Evolutionary conservation across 2,797 vertebrate species (phyloP).

Genomic region (Lophius americanus): DNA sequence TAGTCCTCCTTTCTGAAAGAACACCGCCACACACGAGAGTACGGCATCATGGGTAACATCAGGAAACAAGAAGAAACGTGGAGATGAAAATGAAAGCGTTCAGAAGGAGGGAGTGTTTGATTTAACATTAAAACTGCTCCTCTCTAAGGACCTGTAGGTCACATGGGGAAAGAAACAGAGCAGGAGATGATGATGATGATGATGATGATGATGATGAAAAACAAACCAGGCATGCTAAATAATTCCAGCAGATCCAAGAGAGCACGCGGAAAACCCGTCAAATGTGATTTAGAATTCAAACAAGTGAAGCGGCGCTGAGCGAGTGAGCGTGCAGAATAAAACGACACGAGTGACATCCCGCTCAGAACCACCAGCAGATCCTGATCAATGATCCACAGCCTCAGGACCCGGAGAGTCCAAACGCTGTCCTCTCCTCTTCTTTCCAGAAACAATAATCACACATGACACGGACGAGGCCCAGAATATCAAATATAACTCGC

Average conservation of each 20-base stretch:
- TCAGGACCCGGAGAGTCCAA: too few species aligned
- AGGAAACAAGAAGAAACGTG: too few species aligned
- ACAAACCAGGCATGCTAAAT: background rate
- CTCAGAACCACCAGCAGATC: slow-evolving; percentile 41
- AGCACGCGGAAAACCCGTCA: background rate
- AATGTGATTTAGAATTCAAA: background rate
- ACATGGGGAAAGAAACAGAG: background rate
- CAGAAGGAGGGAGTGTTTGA: background rate
- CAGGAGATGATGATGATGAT: background rate
- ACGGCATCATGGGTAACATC: too few species aligned
- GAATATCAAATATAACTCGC: slow-evolving; percentile 43
- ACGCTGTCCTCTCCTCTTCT: slow-evolving; percentile 13
- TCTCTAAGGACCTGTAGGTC: slow-evolving; percentile 2
- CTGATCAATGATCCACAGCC: slow-evolving; percentile 3
- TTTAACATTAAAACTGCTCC: background rate
- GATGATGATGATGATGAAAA: background rate
- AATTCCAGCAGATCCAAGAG: background rate
- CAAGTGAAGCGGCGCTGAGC: slow-evolving; percentile 38
- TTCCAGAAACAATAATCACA: slow-evolving; percentile 21
- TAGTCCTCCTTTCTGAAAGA: slow-evolving; percentile 18
- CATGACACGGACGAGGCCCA: slow-evolving; percentile 32
- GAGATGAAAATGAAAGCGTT: too few species aligned
- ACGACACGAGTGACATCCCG: slow-evolving; percentile 42
- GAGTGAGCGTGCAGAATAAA: slow-evolving; percentile 26
- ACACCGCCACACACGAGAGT: too few species aligned